phyloP scores from a whole-genome alignment of 1,140 invertebrate species.

The Papilio xuthus region DNA sequence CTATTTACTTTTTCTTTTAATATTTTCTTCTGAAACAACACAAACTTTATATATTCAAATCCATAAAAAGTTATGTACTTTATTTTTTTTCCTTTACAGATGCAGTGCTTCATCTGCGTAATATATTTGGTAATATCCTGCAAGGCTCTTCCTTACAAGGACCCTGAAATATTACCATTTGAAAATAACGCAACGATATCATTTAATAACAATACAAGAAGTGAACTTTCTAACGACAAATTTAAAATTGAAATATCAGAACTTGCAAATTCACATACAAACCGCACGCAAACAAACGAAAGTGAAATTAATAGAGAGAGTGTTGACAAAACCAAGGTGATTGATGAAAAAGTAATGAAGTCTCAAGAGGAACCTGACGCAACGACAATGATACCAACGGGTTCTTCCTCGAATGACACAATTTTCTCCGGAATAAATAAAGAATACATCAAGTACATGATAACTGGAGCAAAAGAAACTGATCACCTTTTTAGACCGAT shows the following conservation, averaged over 20 bases:
- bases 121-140: slow-evolving; percentile 68
- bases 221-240: slow-evolving; percentile 60
- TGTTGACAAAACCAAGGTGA: slow-evolving; percentile 60
- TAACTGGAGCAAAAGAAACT: slow-evolving; percentile 33
- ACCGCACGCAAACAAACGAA: slow-evolving; percentile 51
- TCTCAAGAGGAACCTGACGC: slow-evolving; percentile 43
- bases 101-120: slow-evolving; percentile 74
- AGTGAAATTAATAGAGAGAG: slow-evolving; percentile 42
- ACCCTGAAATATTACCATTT: slow-evolving; percentile 45
- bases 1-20: no score
- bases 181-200: slow-evolving; percentile 60
- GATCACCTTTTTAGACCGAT: slow-evolving; percentile 49
- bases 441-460: slow-evolving; percentile 40
- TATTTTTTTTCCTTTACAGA: slow-evolving; percentile 53
- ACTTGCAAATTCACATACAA: slow-evolving; percentile 65
- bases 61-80: not conserved
- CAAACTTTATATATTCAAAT: no score
- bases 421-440: slow-evolving; percentile 50
- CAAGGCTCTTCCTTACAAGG: slow-evolving; percentile 54
- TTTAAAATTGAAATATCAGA: slow-evolving; percentile 69
- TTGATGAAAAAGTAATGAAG: slow-evolving; percentile 56
- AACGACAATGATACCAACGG: slow-evolving; percentile 58
- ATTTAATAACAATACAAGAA: slow-evolving; percentile 57
- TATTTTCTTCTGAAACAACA: not conserved
- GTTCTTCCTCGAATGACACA: slow-evolving; percentile 44